Percentiles rank a stretch among this genome's conserved stretches.
These are phyloP conservation scores for Sebastes wilsoni DNA, from an alignment of 2,797 vertebrate species.

Conservation along the genomic window DNA sequence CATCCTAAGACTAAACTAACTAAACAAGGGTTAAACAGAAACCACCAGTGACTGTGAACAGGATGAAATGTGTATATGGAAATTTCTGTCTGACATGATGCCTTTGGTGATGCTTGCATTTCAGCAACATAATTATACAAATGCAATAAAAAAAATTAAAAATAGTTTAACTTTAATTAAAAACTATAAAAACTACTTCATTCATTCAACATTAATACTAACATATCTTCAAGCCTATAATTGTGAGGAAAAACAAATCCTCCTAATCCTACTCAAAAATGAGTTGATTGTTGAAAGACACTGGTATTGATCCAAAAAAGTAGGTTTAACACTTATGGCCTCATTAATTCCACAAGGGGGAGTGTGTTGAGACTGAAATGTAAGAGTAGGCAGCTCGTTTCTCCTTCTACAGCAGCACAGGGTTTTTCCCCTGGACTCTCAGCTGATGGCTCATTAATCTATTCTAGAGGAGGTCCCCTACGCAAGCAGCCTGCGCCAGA, in stretches of 20 bases:
- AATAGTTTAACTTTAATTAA: background rate
- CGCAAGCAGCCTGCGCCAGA: constrained; percentile 57
- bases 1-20: background rate
- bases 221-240: background rate
- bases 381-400: constrained; percentile 57
- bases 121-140: background rate
- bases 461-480: constrained; percentile 71
- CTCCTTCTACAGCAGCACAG: constrained; percentile 63
- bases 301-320: constrained; percentile 43
- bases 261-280: constrained; percentile 2
- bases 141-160: background rate
- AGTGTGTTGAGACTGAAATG: constrained; percentile 65
- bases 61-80: background rate
- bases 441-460: constrained; percentile 83
- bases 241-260: background rate
- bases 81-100: background rate
- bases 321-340: constrained; percentile 49
- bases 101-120: background rate
- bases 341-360: constrained; percentile 76
- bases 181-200: background rate
- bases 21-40: background rate
- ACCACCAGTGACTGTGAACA: background rate
- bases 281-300: constrained; percentile 16
- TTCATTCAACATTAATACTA: background rate
- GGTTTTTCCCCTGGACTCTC: constrained; percentile 73